A percentile compares a stretch with the other conserved stretches of the same genome.
These are phyloP conservation scores for Coilia nasus DNA, from an alignment of 2,797 vertebrate genomes.

Conservation along the genomic window DNA sequence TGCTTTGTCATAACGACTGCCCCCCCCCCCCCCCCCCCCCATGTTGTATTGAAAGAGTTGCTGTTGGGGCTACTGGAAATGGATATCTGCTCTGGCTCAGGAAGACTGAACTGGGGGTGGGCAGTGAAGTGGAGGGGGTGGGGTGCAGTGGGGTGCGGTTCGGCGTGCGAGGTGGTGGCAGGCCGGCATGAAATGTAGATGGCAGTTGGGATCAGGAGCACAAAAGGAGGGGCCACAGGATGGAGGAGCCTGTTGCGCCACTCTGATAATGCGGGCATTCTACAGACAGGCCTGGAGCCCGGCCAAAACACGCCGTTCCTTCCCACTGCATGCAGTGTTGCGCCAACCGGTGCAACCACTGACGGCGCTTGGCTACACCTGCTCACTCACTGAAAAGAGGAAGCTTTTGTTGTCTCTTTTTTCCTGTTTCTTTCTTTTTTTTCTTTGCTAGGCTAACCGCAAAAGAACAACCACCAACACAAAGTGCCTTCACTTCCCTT, in stretches of 20 bases:
- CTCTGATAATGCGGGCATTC: conserved; percentile 40
- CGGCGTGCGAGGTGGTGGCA: background rate
- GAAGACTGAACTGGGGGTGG: background rate
- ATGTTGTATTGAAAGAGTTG: background rate
- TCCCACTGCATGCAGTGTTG: background rate
- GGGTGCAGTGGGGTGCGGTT: background rate
- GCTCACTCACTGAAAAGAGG: conserved; percentile 26
- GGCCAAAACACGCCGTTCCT: conserved; percentile 28
- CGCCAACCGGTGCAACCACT: conserved; percentile 15
- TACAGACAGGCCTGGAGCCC: conserved; percentile 26
- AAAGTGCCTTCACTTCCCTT: background rate
- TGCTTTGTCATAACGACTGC: background rate
- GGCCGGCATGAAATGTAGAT: conserved; percentile 33
- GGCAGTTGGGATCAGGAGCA: conserved; percentile 31
- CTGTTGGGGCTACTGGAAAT: background rate
- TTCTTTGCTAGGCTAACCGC: background rate
- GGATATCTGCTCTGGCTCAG: background rate
- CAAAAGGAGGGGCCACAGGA: conserved; percentile 35
- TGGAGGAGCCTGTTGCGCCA: conserved; percentile 25
- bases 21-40: background rate
- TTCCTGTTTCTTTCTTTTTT: background rate
- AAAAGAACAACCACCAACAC: background rate
- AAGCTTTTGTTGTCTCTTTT: background rate
- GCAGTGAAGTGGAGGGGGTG: background rate
- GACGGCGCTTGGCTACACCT: conserved; percentile 10